phyloP scores from a whole-genome alignment of 2,113 vertebrate genomes.

The Carlito syrichta region DNA sequence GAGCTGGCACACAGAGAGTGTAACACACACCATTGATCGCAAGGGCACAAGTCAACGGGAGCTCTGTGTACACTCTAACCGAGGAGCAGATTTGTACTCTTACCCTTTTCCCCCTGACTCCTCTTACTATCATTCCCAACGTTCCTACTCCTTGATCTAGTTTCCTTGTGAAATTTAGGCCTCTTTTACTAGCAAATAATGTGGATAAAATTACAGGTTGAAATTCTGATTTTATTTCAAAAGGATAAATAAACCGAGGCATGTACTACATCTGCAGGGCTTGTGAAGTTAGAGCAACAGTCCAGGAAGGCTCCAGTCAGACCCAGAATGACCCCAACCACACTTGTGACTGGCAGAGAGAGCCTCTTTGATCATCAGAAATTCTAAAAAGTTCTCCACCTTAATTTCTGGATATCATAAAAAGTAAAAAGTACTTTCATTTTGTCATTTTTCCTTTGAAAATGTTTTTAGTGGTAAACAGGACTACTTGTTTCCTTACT shows the following conservation, averaged over 20 bases:
- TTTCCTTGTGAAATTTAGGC: constrained; percentile 47
- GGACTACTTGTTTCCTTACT: constrained; percentile 69
- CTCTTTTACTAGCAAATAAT: constrained; percentile 37
- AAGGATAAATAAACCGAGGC: constrained; percentile 82
- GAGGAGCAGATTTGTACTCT: background rate
- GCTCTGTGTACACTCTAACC: too few relatives aligned
- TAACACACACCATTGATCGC: rapidly evolving
- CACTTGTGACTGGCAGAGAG: constrained; percentile 64
- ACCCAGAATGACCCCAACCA: constrained; percentile 67
- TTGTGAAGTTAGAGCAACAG: constrained; percentile 66
- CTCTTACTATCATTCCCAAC: background rate
- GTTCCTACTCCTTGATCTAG: background rate
- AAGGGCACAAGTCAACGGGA: background rate
- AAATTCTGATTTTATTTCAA: constrained; percentile 80
- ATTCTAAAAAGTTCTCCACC: constrained; percentile 47
- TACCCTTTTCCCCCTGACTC: background rate
- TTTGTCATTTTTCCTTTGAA: constrained; percentile 73
- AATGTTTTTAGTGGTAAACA: constrained; percentile 81
- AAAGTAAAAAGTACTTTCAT: constrained; percentile 76
- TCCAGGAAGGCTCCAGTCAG: constrained; percentile 76
- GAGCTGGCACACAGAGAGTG: background rate
- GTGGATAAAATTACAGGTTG: constrained; percentile 53
- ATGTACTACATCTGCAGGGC: constrained; percentile 73
- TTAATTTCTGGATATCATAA: constrained; percentile 70
- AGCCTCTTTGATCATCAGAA: constrained; percentile 72